phyloP scores from a whole-genome alignment of 2,797 vertebrate genomes.

The Chelmon rostratus region DNA sequence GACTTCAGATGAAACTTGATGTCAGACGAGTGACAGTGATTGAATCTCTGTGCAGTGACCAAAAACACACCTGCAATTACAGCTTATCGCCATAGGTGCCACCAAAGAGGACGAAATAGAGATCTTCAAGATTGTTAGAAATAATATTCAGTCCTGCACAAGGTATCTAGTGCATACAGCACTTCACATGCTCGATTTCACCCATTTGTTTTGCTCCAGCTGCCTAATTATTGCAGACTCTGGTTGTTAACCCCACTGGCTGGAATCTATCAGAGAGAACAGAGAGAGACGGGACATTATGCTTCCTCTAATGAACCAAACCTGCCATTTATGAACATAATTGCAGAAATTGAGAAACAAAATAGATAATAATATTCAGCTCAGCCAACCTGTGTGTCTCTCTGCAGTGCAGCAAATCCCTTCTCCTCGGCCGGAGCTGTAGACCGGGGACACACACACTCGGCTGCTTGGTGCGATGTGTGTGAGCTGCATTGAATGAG shows the following conservation, averaged over 20 bases:
- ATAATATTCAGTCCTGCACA: conserved; percentile 18
- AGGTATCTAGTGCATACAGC: conserved; percentile 5
- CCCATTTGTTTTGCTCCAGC: conserved; percentile 27
- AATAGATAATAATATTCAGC: conserved; percentile 1
- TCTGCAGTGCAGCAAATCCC: conserved; percentile 79
- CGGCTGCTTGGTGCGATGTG: conserved; percentile 59
- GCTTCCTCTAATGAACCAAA: conserved; percentile 20
- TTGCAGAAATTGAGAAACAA: conserved; percentile 2
- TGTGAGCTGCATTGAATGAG: conserved; percentile 60
- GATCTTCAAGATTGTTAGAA: background rate
- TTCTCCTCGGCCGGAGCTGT: conserved; percentile 73
- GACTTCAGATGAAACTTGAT: too few species aligned
- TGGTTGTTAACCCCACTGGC: conserved; percentile 30
- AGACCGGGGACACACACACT: conserved; percentile 83
- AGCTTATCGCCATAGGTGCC: too few species aligned
- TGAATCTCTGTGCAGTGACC: too few species aligned
- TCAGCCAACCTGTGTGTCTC: conserved; percentile 44
- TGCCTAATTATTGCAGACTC: conserved; percentile 38
- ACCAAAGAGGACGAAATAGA: too few species aligned
- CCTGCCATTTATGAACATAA: background rate
- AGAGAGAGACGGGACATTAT: conserved; percentile 40
- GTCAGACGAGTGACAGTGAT: too few species aligned
- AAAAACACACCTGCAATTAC: too few species aligned
- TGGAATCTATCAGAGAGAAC: conserved; percentile 44
- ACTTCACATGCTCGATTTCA: conserved; percentile 21